Evolutionary conservation across 1,140 invertebrate species (phyloP), one percentile per base, ranked within the genome.

Genomic region (Liolophura sinensis): DNA sequence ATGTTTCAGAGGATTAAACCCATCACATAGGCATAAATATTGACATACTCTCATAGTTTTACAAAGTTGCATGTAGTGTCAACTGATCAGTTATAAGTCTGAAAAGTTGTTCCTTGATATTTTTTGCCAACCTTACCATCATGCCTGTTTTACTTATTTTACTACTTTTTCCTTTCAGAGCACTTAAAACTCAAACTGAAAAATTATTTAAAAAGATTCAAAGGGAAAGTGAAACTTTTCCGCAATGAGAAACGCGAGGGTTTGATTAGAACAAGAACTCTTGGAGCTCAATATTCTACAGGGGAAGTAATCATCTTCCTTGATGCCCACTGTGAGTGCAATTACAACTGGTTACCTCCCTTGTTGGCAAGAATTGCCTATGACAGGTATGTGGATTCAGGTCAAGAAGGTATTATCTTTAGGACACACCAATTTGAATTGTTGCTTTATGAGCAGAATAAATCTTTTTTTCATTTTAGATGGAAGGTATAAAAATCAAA

Each of bases 271-370:
- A 96, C 97, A 6, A 88, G 97, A 60, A 97, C 94, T 0, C 88
- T 91, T 56, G 97, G 97, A 47, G 97, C 97, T n/a, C 87, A 92
- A 73, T 91, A 97, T 79, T 93, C 97, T 0, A 91, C 87, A 22
- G 97, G 96, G 51, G 96, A 99, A 82, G 95, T 99, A 6, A 96
- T 99, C 69, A 91, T 99, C 0, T 99, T 98, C 86, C 86, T 99
- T 20, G 97, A 99, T 87, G 97, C 97, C 55, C 90, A 91, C 77
- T 91, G 89, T 82, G 89, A 87, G 72, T 82, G 82, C 74, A 97
- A 98, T 79, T 75, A 68, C 0, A 99, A 99, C 84, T 99, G 97
- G 97, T 83, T 99, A 22, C 93, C 94, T 12, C 97, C 97, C 0
- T 86, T 99, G 14, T 85, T 99, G 59, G 93, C 95, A 11, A 95